Evolutionary conservation across 2,888 invertebrate genomes (phyloP).

Genomic region (Orthosia cruda): DNA sequence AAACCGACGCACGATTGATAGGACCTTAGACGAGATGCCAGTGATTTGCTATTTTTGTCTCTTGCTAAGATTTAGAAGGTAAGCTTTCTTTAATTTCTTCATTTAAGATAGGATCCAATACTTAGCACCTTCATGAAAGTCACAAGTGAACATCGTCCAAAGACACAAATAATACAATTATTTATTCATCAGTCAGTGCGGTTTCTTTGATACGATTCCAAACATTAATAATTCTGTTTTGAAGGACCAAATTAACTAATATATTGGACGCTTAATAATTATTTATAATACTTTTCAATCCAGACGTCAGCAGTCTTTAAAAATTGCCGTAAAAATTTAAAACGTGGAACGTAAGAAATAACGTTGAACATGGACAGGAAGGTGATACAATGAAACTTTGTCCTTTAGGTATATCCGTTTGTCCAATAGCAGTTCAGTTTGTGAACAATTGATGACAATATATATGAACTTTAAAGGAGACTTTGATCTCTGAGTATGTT

Average conservation of each 20-base stretch:
- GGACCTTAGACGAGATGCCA: background rate
- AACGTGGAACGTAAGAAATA: too few relatives aligned
- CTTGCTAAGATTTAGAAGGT: background rate
- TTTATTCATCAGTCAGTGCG: background rate
- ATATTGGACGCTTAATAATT: background rate
- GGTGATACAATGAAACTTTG: background rate
- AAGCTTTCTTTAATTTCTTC: background rate
- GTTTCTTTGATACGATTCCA: too few relatives aligned
- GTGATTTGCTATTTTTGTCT: conserved; percentile 16
- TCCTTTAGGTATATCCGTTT: background rate
- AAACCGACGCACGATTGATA: background rate
- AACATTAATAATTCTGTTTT: conserved; percentile 14
- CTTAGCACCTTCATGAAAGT: conserved; percentile 11
- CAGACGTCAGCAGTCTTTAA: background rate
- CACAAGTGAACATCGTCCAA: background rate
- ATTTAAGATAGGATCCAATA: background rate
- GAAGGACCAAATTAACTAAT: conserved; percentile 9
- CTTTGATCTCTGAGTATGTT: too few relatives aligned
- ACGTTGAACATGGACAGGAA: background rate
- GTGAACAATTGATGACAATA: background rate
- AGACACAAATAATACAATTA: conserved; percentile 3
- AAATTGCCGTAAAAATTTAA: background rate
- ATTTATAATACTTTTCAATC: conserved; percentile 24
- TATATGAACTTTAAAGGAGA: too few relatives aligned
- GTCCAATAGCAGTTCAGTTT: background rate